Percentiles rank a stretch among this genome's conserved stretches.
These are phyloP conservation scores for Bombycilla garrulus DNA, from an alignment of 2,113 vertebrate species.

Conservation along the genomic window DNA sequence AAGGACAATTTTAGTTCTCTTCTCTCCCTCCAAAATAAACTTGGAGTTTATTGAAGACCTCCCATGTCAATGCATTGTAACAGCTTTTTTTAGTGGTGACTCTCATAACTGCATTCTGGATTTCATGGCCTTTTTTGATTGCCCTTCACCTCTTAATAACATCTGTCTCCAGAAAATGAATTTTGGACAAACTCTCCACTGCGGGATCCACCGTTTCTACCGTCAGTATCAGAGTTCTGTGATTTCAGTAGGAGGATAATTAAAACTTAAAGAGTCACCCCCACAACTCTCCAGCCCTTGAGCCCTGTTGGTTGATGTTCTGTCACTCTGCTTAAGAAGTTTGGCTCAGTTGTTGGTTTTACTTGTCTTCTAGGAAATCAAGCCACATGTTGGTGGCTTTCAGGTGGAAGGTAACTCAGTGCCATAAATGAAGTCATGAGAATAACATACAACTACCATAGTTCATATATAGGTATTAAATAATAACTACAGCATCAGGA, in stretches of 20 bases:
- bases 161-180: not conserved
- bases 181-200: not conserved
- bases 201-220: not conserved
- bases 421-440: not conserved
- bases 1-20: not conserved
- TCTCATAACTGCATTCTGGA: not conserved
- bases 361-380: not conserved
- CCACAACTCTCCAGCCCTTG: not conserved
- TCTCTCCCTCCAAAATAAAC: not conserved
- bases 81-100: not conserved
- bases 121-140: not conserved
- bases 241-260: not conserved
- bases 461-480: not conserved
- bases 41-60: not conserved
- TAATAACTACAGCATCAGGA: not conserved
- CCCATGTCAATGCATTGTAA: not conserved
- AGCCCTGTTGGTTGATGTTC: not conserved
- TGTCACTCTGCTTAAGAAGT: not conserved
- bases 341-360: not conserved
- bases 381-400: not conserved
- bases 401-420: not conserved
- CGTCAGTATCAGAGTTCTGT: not conserved
- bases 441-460: not conserved
- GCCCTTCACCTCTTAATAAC: not conserved
- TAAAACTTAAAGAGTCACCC: not conserved